Evolutionary conservation across 2,888 invertebrate species (phyloP), one percentile per base, ranked within the genome.

Genomic region (Phengaris alcon): DNA sequence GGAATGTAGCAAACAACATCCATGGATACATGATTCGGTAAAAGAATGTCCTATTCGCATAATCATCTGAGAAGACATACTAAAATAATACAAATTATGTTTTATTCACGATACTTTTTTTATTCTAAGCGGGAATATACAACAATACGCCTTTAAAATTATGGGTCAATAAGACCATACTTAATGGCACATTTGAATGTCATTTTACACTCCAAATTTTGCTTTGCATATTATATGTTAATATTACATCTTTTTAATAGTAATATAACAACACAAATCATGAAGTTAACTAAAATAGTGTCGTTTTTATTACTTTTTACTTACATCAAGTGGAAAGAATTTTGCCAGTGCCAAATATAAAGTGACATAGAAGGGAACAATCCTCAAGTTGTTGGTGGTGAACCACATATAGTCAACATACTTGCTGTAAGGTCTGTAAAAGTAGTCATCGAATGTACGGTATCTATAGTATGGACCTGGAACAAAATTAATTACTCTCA

Each of bases 391-490:
- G 75, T 95, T 90, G 3, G 95, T 84, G 0, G 97, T 95, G 54
- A 94, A 94, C 22, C 90, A 90, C 81, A 93, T 90, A 81, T 95
- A 95, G 78, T 96, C 93, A 0, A 94, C 95, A 87, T 95, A 91
- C 82, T 95, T 93, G 78, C 95, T 93, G 82, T 95, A 97, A 5
- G 96, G 96, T 78, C 95, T 90, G 70, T 95, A 87, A 81, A 97
- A 95, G 87, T 96, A 97, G 85, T 98, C 98, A 84, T 95, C 94
- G 85, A 96, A 98, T 9, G 98, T 98, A 82, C 97, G 95, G 86
- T 97, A 99, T 74, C 97, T 96, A 88, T 97, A 98, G 87, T 98
- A 99, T 0, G 99, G 99, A 76, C 99, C 99, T 98, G 89, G 77
- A 94, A 93, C 78, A 77, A 70, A 74, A 48, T 22, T 75, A 69